These are phyloP conservation scores for Craterocephalus amniculus DNA, from an alignment of 2,797 vertebrate genomes.

Conservation along the genomic window DNA sequence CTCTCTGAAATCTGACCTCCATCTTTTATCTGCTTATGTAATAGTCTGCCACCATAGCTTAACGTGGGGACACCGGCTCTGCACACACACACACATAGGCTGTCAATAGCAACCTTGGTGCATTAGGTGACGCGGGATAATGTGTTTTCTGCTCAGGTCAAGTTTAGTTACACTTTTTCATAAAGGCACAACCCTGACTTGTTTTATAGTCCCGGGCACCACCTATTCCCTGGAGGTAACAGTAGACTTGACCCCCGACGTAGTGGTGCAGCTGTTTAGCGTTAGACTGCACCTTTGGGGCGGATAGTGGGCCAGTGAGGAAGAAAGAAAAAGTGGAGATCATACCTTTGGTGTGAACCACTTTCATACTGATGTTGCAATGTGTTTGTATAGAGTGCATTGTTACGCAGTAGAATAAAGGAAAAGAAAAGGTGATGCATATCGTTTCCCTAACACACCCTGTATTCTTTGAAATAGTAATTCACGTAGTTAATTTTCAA, in stretches of 20 bases:
- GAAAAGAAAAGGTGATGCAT: constrained; percentile 14
- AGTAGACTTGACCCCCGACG: constrained; percentile 23
- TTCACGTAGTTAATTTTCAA: constrained; percentile 62
- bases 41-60: not conserved
- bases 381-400: constrained; percentile 23
- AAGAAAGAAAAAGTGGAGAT: not conserved
- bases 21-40: constrained; percentile 21
- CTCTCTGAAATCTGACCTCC: constrained; percentile 50
- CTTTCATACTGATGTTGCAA: constrained; percentile 14
- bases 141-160: constrained; percentile 33
- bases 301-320: not conserved
- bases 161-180: constrained; percentile 60
- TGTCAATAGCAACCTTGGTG: constrained; percentile 12
- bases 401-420: not conserved
- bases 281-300: not conserved
- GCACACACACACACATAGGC: not conserved
- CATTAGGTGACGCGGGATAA: constrained; percentile 42
- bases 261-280: constrained; percentile 15
- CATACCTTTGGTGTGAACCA: constrained; percentile 11
- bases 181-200: constrained; percentile 48
- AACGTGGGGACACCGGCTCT: not conserved
- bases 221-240: constrained; percentile 53
- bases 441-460: constrained; percentile 46
- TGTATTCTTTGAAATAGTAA: constrained; percentile 48
- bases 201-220: constrained; percentile 39